phyloP scores from a whole-genome alignment of 2,888 invertebrate genomes.

The Oeneis ivallda region DNA sequence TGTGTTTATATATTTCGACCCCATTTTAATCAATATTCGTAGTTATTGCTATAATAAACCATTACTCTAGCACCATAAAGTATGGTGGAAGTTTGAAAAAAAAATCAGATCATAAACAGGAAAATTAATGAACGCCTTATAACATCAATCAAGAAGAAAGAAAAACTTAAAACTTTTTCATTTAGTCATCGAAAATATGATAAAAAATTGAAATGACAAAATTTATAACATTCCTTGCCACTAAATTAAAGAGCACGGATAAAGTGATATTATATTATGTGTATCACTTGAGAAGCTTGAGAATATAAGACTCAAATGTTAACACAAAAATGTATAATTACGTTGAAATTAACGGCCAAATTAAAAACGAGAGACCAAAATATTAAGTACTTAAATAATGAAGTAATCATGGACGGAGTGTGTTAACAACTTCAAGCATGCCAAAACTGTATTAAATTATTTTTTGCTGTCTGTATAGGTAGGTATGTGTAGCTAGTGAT shows the following conservation, averaged over 20 bases:
- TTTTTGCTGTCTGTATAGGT: too few relatives aligned
- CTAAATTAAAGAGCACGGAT: background rate
- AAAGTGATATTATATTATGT: background rate
- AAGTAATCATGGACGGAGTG: conserved; percentile 74
- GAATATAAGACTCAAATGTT: conserved; percentile 25
- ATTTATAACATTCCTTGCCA: background rate
- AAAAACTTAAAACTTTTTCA: background rate
- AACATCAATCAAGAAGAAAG: background rate
- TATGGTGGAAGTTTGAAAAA: conserved; percentile 6
- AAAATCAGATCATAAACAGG: conserved; percentile 9
- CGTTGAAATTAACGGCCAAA: conserved; percentile 33
- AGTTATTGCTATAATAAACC: conserved; percentile 4
- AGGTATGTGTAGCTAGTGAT: too few relatives aligned
- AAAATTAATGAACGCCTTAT: background rate
- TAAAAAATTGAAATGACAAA: background rate
- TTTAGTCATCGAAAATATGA: too few relatives aligned
- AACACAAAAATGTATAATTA: conserved; percentile 32
- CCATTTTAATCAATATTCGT: background rate
- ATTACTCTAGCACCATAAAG: conserved; percentile 17
- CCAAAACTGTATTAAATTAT: conserved; percentile 15
- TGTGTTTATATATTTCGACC: background rate
- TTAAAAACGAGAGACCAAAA: conserved; percentile 55
- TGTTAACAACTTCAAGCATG: conserved; percentile 50
- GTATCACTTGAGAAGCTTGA: background rate
- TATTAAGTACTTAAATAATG: conserved; percentile 77